Conservation (phyloP, 2,888 invertebrate genomes). For the Trichogramma evanescens region DNA sequence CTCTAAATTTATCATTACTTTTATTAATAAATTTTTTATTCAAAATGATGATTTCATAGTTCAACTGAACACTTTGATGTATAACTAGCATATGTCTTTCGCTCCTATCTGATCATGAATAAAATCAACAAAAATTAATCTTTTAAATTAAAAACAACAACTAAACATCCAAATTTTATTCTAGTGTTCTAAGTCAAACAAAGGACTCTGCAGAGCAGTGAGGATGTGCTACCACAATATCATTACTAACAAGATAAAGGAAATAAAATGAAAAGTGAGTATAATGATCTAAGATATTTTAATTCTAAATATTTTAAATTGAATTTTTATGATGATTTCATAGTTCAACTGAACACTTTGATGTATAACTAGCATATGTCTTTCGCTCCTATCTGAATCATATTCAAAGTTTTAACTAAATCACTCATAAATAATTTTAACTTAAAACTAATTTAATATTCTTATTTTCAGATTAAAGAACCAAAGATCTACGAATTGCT, state of each 20-base stretch:
- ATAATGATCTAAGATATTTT: no score
- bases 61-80: slow-evolving; percentile 19
- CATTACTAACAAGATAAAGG: no score
- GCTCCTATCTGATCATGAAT: slow-evolving; percentile 15
- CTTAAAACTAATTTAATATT: no score
- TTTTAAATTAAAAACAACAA: neutral
- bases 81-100: slow-evolving; percentile 16
- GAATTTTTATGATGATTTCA: slow-evolving; percentile 18
- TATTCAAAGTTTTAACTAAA: neutral
- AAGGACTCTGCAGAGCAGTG: no score
- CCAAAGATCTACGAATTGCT: no score
- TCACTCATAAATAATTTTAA: neutral
- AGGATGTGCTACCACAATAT: no score
- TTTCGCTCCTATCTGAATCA: slow-evolving; percentile 22
- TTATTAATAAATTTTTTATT: slow-evolving; percentile 21
- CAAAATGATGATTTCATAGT: slow-evolving; percentile 20
- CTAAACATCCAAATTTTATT: neutral
- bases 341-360: slow-evolving; percentile 21
- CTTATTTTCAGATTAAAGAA: neutral
- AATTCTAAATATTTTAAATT: neutral
- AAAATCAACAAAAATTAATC: neutral
- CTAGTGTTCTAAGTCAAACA: no score
- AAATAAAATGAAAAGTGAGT: no score
- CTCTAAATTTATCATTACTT: neutral
- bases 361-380: slow-evolving; percentile 15